Evolutionary conservation across 2,888 invertebrate species (phyloP).

Genomic region (Drosophila mimica): DNA sequence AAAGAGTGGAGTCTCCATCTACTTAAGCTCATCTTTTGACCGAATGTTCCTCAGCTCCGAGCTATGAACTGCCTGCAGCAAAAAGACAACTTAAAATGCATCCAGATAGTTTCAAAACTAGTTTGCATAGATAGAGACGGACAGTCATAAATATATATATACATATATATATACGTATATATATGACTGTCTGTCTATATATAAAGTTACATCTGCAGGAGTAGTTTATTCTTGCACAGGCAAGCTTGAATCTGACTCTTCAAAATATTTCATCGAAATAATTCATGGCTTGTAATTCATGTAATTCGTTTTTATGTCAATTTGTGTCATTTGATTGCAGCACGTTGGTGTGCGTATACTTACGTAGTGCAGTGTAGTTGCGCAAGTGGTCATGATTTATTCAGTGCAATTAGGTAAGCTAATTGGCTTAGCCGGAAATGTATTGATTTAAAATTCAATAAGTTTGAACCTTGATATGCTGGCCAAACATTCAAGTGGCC

Average conservation of each 20-base stretch:
- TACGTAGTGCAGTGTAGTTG: conserved; percentile 30
- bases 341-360: conserved; percentile 7
- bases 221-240: not conserved
- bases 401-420: conserved; percentile 65
- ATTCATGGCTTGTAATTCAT: conserved; percentile 13
- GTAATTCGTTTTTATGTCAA: not conserved
- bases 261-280: conserved; percentile 19
- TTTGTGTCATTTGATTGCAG: conserved; percentile 3
- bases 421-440: conserved; percentile 65
- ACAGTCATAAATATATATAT: not conserved
- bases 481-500: conserved; percentile 61
- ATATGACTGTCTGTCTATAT: too few relatives aligned
- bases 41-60: not conserved
- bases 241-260: not conserved
- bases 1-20: not conserved
- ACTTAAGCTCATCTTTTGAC: not conserved
- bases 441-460: conserved; percentile 75
- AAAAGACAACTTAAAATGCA: not conserved
- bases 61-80: not conserved
- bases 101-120: not conserved
- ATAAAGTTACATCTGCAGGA: too few relatives aligned
- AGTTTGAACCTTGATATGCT: conserved; percentile 66
- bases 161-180: not conserved
- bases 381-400: conserved; percentile 60
- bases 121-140: not conserved